phyloP scores from a whole-genome alignment of 35 echinoderm and acorn worm species.

The Stichopus chloronotus region DNA sequence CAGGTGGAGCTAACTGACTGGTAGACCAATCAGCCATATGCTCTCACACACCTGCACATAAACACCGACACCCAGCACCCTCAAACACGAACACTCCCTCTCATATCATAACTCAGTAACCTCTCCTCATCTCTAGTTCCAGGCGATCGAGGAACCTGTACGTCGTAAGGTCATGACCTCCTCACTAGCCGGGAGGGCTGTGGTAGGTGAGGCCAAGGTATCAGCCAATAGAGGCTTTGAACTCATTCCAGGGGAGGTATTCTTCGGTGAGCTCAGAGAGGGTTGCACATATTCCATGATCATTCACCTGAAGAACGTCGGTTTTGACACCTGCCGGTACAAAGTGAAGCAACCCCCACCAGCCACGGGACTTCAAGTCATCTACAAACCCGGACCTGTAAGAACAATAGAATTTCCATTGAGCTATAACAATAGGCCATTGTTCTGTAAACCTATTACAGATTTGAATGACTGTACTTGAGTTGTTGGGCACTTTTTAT shows the following conservation, averaged over 20 bases:
- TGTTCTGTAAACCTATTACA: neutral
- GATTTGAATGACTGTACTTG: neutral
- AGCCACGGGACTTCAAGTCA: slow-evolving; percentile 82
- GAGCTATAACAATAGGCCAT: neutral
- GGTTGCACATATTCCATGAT: slow-evolving; percentile 90
- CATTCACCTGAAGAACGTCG: slow-evolving; percentile 88
- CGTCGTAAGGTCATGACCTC: slow-evolving; percentile 88
- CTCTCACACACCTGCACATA: too few species aligned
- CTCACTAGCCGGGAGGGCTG: slow-evolving; percentile 79
- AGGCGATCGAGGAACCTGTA: slow-evolving; percentile 84
- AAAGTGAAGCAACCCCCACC: slow-evolving; percentile 96
- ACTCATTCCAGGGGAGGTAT: slow-evolving; percentile 83
- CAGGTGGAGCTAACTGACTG: too few species aligned
- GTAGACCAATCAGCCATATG: too few species aligned
- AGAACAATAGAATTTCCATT: slow-evolving; percentile 24
- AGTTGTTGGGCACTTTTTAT: neutral
- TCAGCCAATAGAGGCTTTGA: slow-evolving; percentile 88
- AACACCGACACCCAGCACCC: too few species aligned
- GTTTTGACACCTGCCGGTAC: slow-evolving; percentile 87
- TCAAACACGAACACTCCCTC: too few species aligned
- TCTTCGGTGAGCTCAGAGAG: slow-evolving; percentile 85
- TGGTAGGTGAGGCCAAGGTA: slow-evolving; percentile 54
- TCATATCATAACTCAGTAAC: too few species aligned
- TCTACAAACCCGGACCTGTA: slow-evolving; percentile 95
- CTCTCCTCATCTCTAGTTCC: slow-evolving; percentile 60